Conservation (phyloP, 2,888 invertebrate species). For the Caenorhabditis sp. region DNA sequence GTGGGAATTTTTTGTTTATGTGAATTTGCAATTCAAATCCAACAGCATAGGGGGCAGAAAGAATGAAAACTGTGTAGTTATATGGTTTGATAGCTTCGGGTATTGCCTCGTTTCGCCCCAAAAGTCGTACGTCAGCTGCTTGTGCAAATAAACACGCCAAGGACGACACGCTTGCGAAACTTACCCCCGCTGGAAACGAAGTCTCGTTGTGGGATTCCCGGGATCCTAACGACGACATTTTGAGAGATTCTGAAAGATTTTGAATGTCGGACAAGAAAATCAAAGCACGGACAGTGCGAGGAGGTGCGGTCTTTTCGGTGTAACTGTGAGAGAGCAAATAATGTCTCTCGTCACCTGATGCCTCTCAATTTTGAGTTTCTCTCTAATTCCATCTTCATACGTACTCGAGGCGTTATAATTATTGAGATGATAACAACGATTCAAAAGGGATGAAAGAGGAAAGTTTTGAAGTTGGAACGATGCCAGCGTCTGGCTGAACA, state of each 20-base stretch:
- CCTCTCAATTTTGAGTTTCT: background rate
- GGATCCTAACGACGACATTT: slow-evolving; percentile 17
- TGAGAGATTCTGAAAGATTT: slow-evolving; percentile 1
- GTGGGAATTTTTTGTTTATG: background rate
- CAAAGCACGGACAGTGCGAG: background rate
- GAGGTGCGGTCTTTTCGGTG: background rate
- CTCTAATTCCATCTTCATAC: background rate
- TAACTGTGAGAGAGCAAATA: slow-evolving; percentile 18
- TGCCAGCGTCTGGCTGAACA: slow-evolving; percentile 2
- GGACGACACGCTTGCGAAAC: background rate
- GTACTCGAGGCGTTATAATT: background rate
- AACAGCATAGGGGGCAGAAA: background rate
- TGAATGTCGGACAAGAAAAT: background rate
- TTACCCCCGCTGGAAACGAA: slow-evolving; percentile 51
- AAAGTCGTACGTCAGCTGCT: slow-evolving; percentile 22
- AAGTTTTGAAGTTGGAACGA: slow-evolving; percentile 1
- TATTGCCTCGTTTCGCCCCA: slow-evolving; percentile 14
- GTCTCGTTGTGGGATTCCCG: slow-evolving; percentile 30
- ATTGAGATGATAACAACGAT: background rate
- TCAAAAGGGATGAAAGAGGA: background rate
- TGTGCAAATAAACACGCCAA: slow-evolving; percentile 40
- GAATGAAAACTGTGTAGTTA: slow-evolving; percentile 24
- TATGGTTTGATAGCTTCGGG: slow-evolving; percentile 36
- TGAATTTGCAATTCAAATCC: background rate
- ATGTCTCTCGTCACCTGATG: background rate